Base-by-base conservation (phyloP, 2,797 vertebrate species). In the Periophthalmus magnuspinnatus region DNA sequence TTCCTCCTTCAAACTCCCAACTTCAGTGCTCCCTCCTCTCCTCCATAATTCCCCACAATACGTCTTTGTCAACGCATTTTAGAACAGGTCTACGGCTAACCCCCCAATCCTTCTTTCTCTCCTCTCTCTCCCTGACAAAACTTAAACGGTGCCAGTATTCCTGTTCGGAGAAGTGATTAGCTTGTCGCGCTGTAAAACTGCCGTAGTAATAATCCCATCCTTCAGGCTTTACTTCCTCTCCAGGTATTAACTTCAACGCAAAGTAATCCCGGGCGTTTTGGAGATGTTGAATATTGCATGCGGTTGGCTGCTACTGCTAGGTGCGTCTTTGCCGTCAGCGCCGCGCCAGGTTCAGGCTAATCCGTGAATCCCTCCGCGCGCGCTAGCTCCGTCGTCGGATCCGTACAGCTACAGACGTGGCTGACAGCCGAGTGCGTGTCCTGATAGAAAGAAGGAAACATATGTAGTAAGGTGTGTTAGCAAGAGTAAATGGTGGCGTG, bases 141-240 rank as follows among this genome's bases (percentile, higher is more conserved):
- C 89, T 92, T 90, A 92, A 89, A 91, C 88, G 93, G 94, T 94
- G 87, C 95, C 93, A 94, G 94, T 14, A 45, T 95, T 96, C 95
- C 90, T 92, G 90, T 94, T 92, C 91, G 89, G 90, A 94, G 94
- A 94, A 79, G 92, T 96, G 97, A 99, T 97, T 98, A 98, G 95
- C 94, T 93, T 96, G 95, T 93, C 93, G 93, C 91, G 96, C 95
- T 95, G 96, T 96, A 94, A 91, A 96, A 86, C 96, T 95, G 97
- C 95, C 95, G 96, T 93, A 93, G 96, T 95, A 96, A 88, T 98
- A 99, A 98, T 98, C 97, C 96, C 95, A 95, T 98, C 97, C 96
- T 97, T 98, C 96, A 99, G 96, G 96, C 96, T 97, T 97, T 97
- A 94, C 95, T 95, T 95, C 94, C 97, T 96, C 96, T 96, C 96